Conservation (phyloP, 2,888 invertebrate species). For the Andrena dorsata region DNA sequence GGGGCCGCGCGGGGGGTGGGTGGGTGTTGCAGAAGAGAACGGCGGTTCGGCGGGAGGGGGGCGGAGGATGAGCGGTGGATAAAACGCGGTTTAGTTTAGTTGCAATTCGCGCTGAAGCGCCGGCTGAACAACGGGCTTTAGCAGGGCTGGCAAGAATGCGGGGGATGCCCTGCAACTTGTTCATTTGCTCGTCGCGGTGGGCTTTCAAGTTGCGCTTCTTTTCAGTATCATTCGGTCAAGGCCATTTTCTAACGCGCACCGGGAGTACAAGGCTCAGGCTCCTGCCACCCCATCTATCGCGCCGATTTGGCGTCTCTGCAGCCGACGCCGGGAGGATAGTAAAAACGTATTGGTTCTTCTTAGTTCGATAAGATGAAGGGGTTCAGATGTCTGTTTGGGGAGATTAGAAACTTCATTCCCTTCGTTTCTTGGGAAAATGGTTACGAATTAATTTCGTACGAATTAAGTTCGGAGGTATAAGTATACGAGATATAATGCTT, state of each 20-base stretch:
- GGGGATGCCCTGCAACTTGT: constrained; percentile 46
- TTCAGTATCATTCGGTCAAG: constrained; percentile 62
- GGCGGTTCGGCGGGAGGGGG: constrained; percentile 27
- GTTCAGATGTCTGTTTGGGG: too few relatives aligned
- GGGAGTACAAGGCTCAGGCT: not conserved
- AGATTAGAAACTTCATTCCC: too few relatives aligned
- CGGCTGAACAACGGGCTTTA: constrained; percentile 64
- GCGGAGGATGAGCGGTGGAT: constrained; percentile 42
- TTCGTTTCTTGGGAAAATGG: too few relatives aligned
- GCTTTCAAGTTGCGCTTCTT: constrained; percentile 57
- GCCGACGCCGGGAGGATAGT: too few relatives aligned
- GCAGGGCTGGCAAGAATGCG: constrained; percentile 59
- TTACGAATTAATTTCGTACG: too few relatives aligned
- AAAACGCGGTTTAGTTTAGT: constrained; percentile 77
- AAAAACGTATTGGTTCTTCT: too few relatives aligned
- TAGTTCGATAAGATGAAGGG: too few relatives aligned
- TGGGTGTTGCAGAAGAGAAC: constrained; percentile 31
- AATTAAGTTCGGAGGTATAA: too few relatives aligned
- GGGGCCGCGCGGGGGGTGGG: constrained; percentile 15
- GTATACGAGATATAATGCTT: too few relatives aligned
- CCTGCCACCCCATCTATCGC: not conserved
- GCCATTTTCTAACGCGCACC: constrained; percentile 47
- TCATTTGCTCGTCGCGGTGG: constrained; percentile 43
- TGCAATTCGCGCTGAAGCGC: constrained; percentile 74
- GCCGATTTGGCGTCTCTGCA: too few relatives aligned